Evolutionary conservation across 2,797 vertebrate genomes (phyloP).

Genomic region (Mareca penelope): DNA sequence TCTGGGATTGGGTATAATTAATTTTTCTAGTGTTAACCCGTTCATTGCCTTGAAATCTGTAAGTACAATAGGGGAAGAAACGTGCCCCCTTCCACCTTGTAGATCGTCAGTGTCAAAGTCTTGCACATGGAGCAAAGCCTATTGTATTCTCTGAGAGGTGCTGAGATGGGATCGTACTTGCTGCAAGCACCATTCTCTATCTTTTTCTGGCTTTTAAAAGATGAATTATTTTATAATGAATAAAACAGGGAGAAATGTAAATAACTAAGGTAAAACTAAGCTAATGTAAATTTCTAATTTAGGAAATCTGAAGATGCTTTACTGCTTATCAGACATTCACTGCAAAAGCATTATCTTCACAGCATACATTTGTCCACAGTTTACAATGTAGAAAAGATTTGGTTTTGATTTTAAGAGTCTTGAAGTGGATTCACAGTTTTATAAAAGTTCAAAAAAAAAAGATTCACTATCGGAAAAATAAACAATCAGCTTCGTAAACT

Average conservation of each 20-base stretch:
- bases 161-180: neutral
- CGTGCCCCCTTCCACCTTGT: neutral
- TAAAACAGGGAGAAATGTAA: neutral
- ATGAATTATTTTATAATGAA: neutral
- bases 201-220: neutral
- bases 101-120: neutral
- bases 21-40: conserved; percentile 58
- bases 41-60: neutral
- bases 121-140: neutral
- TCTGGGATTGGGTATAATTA: conserved; percentile 15
- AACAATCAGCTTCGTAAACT: neutral
- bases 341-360: neutral
- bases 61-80: neutral
- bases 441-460: neutral
- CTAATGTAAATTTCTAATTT: neutral
- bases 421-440: neutral
- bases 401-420: neutral
- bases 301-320: neutral
- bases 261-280: neutral
- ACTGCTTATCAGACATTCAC: neutral
- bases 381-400: neutral
- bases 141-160: neutral
- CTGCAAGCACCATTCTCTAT: neutral
- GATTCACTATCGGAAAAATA: neutral
- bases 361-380: neutral